Evolutionary conservation across 2,113 vertebrate species (phyloP).

Genomic region (Blennius ocellaris): DNA sequence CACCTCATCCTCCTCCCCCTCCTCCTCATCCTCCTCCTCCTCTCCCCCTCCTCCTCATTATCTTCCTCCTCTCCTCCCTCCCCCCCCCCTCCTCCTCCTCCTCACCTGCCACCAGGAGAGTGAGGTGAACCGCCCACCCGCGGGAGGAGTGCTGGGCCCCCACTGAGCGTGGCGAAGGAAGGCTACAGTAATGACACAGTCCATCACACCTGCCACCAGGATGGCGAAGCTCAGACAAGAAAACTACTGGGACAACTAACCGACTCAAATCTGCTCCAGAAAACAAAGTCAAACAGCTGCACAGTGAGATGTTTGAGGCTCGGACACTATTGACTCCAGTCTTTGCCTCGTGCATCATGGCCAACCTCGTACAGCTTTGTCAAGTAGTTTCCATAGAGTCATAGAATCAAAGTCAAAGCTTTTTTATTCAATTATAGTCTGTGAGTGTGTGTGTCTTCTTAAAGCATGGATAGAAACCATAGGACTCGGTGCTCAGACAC

Average conservation of each 20-base stretch:
- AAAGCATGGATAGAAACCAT: no score
- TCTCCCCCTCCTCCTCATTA: constrained; percentile 15
- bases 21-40: constrained; percentile 23
- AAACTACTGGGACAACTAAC: constrained; percentile 25
- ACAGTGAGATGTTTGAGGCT: constrained; percentile 4
- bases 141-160: constrained; percentile 38
- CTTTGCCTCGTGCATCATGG: not conserved
- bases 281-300: constrained; percentile 30
- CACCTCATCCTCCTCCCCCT: no score
- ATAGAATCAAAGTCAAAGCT: no score
- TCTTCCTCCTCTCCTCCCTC: no score
- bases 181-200: constrained; percentile 64
- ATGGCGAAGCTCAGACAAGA: constrained; percentile 11
- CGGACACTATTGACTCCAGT: not conserved
- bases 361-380: no score
- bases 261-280: constrained; percentile 13
- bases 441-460: no score
- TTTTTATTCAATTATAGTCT: no score
- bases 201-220: constrained; percentile 56
- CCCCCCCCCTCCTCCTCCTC: constrained; percentile 17
- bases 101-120: constrained; percentile 27
- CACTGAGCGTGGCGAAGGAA: constrained; percentile 32
- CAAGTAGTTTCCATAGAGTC: no score
- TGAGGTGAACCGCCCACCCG: constrained; percentile 22
- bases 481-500: no score